These are phyloP conservation scores for Campaea margaritaria DNA, from an alignment of 2,888 invertebrate species.

Conservation along the genomic window DNA sequence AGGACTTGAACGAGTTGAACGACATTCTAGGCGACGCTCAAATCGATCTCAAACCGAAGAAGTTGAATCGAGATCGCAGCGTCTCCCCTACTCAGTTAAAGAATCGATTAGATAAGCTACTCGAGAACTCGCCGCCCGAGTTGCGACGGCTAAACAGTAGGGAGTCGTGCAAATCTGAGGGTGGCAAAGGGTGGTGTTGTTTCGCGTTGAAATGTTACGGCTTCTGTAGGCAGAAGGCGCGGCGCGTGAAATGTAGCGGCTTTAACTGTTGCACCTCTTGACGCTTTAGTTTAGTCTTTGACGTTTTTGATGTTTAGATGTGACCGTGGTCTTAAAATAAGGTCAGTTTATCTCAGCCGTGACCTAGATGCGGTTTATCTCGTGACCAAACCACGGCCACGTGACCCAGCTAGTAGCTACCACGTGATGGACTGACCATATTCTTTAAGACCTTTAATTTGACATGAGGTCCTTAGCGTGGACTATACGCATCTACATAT, in stretches of 20 bases:
- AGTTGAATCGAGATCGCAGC: constrained; percentile 67
- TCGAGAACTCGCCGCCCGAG: constrained; percentile 61
- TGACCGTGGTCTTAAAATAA: not conserved
- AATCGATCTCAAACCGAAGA: constrained; percentile 57
- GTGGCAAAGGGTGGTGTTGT: constrained; percentile 71
- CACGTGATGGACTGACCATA: too few species aligned
- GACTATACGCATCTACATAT: too few species aligned
- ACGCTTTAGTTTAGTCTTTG: constrained; percentile 34
- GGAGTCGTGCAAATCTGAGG: constrained; percentile 73
- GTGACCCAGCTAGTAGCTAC: too few species aligned
- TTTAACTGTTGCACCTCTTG: constrained; percentile 65
- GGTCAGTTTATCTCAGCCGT: too few species aligned
- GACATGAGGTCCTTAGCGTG: too few species aligned
- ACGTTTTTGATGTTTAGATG: constrained; percentile 32
- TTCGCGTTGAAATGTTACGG: constrained; percentile 76
- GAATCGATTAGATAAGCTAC: constrained; percentile 82
- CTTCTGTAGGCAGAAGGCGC: constrained; percentile 71
- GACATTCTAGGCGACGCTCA: constrained; percentile 54
- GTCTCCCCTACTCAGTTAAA: constrained; percentile 88
- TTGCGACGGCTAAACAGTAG: constrained; percentile 70
- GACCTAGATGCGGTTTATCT: too few species aligned
- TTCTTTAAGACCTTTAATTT: too few species aligned
- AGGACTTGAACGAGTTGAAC: constrained; percentile 61
- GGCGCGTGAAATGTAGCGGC: constrained; percentile 67
- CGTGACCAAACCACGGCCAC: too few species aligned